Evolutionary conservation across 37 sponge, comb jelly and placozoan genomes (phyloP), one percentile per base, ranked within the genome.

Genomic region (Beroe forskalii): DNA sequence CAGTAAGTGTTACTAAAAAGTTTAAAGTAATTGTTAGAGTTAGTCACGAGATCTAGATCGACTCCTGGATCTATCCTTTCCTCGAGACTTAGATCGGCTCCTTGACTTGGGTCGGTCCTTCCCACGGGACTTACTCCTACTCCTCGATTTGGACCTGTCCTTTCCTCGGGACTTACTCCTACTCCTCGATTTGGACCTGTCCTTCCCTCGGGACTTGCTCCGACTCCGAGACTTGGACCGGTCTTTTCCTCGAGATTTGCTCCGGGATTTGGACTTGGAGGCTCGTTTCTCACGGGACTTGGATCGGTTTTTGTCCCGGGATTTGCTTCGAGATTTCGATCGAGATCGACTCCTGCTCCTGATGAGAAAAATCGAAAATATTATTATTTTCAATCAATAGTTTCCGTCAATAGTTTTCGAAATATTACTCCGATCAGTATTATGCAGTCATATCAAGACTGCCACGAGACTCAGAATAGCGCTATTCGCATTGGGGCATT

Each of bases 1-100:
- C n/a, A n/a, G n/a, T n/a, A n/a, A n/a, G n/a, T n/a, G n/a, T n/a
- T n/a, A n/a, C n/a, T n/a, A n/a, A n/a, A n/a, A n/a, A n/a, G n/a
- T n/a, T n/a, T n/a, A n/a, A n/a, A n/a, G n/a, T n/a, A n/a, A n/a
- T n/a, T n/a, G n/a, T n/a, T n/a, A n/a, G n/a, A n/a, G n/a, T n/a
- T n/a, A n/a, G 38, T 33, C 72, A 69, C 72, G 72, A 17, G 72
- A 69, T 36, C 25, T 63, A 27, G 66, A 63, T 63, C 72, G 72
- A 37, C 33, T 32, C 66, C 25, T 63, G 25, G 66, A 63, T n/a
- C n/a, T n/a, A n/a, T n/a, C n/a, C 66, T 63, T 63, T 4, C 28
- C 20, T 69, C 72, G 72, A 32, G 33, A 32, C 38, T 17, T 32
- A 17, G 33, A 32, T 3, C 72, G 35, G 39, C 33, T 32, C 39